Evolutionary conservation across 1,140 invertebrate genomes (phyloP).

Genomic region (Conus betulinus): DNA sequence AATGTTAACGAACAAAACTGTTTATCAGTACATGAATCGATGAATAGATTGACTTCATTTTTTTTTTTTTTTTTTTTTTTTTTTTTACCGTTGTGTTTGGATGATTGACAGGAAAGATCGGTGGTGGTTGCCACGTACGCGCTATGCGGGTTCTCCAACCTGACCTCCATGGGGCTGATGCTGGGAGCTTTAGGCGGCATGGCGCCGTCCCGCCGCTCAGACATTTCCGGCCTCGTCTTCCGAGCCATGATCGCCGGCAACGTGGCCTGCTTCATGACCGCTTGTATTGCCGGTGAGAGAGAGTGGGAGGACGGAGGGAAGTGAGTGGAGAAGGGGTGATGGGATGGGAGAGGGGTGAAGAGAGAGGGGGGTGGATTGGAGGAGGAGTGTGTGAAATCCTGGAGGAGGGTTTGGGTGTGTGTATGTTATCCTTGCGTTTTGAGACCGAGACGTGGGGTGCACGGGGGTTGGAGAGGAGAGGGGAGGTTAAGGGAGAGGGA

Average conservation of each 20-base stretch:
- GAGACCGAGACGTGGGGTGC: too few relatives aligned
- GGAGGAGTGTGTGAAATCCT: too few relatives aligned
- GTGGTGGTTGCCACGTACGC: conserved; percentile 93
- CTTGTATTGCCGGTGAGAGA: conserved; percentile 35
- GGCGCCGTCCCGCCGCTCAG: conserved; percentile 84
- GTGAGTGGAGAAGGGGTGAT: too few relatives aligned
- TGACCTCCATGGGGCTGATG: conserved; percentile 92
- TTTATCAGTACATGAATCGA: neutral
- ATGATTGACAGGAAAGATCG: conserved; percentile 79
- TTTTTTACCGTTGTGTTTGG: neutral
- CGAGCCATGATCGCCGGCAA: conserved; percentile 91
- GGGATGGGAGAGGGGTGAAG: too few relatives aligned
- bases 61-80: neutral
- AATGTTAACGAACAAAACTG: neutral
- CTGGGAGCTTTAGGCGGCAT: conserved; percentile 87
- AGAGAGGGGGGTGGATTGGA: too few relatives aligned
- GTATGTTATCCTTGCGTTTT: too few relatives aligned
- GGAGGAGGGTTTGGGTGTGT: too few relatives aligned
- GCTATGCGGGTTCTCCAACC: conserved; percentile 98
- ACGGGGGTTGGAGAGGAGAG: too few relatives aligned
- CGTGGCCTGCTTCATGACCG: conserved; percentile 78
- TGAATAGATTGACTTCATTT: neutral
- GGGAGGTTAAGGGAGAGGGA: too few relatives aligned
- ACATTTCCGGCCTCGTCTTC: conserved; percentile 80
- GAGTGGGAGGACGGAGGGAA: too few relatives aligned